phyloP scores from a whole-genome alignment of 2,797 vertebrate genomes.

The Carduelis carduelis region DNA sequence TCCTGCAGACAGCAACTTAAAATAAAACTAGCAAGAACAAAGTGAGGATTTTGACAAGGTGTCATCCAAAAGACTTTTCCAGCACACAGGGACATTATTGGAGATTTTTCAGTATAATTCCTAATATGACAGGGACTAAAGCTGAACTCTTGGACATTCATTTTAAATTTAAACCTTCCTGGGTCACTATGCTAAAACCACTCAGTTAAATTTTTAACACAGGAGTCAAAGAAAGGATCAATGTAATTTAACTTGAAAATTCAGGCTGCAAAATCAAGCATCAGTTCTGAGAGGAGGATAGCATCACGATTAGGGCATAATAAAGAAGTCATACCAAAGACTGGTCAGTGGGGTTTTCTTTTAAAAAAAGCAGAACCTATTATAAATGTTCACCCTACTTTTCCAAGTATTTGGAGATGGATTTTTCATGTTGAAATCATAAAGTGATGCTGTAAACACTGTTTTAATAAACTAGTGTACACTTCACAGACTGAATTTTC shows the following conservation, averaged over 20 bases:
- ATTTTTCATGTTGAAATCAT: neutral
- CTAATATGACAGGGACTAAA: conserved; percentile 1
- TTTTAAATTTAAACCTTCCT: conserved; percentile 16
- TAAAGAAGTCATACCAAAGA: neutral
- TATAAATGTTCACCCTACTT: neutral
- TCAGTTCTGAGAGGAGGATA: neutral
- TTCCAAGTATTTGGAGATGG: neutral
- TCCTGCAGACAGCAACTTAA: neutral
- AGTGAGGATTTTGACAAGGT: neutral
- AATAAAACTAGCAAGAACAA: neutral
- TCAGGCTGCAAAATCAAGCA: neutral
- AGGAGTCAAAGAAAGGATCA: neutral
- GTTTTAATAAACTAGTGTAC: neutral
- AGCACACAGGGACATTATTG: neutral
- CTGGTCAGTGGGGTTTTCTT: neutral
- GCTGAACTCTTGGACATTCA: neutral
- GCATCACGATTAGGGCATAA: neutral
- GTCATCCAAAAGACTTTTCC: neutral
- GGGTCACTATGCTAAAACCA: neutral
- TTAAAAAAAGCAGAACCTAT: neutral
- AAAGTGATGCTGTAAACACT: neutral
- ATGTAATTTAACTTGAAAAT: neutral
- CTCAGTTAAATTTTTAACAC: neutral
- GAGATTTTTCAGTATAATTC: conserved; percentile 1
- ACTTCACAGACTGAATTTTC: neutral